phyloP scores from a whole-genome alignment of 2,888 invertebrate species.

The Drosophila paranaensis region DNA sequence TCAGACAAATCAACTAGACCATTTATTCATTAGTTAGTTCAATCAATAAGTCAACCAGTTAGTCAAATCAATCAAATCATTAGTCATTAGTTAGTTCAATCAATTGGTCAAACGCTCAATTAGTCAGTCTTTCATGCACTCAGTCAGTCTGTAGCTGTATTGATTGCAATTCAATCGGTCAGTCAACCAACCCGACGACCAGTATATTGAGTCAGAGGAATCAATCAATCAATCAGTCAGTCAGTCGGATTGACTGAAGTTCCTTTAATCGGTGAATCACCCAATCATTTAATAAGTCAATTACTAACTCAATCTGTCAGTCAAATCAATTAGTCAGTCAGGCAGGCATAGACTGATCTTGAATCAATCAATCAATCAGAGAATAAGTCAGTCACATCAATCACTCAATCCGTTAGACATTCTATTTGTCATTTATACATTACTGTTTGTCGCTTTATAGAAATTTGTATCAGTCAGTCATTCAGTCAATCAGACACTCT shows the following conservation, averaged over 20 bases:
- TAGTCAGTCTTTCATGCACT: not conserved
- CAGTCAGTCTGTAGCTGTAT: not conserved
- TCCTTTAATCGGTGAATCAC: not conserved
- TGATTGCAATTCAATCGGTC: too few relatives aligned
- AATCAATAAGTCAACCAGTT: not conserved
- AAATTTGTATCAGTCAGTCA: not conserved
- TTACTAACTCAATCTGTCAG: too few relatives aligned
- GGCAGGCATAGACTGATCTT: not conserved
- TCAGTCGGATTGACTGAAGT: not conserved
- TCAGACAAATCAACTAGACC: not conserved
- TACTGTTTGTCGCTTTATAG: too few relatives aligned
- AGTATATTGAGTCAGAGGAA: not conserved
- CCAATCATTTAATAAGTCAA: not conserved
- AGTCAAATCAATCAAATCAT: not conserved
- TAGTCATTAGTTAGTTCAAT: not conserved
- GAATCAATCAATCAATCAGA: not conserved
- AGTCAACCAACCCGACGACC: not conserved
- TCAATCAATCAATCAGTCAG: not conserved
- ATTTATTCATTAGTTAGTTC: not conserved
- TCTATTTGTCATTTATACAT: not conserved
- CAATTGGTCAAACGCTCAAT: not conserved
- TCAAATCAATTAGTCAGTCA: not conserved
- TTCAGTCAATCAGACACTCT: not conserved
- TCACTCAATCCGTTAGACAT: not conserved
- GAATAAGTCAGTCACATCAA: not conserved